Evolutionary conservation across 1,140 invertebrate genomes (phyloP), one percentile per base, ranked within the genome.

Genomic region (Psix sp.): DNA sequence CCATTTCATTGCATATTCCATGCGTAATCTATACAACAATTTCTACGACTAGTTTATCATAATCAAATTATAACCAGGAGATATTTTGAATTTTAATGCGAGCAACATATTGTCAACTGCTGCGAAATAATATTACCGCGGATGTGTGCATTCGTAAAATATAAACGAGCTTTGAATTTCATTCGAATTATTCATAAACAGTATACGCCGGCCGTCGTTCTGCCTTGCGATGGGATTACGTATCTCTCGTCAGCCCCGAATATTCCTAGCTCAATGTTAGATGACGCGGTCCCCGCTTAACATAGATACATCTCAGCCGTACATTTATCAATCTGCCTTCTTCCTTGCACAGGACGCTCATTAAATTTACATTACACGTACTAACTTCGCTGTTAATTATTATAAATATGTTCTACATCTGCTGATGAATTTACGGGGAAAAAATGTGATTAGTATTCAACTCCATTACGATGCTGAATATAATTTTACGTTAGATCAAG

Each of bases 61-160:
- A 68, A 68, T 68, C 54, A 52, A 68, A 68, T 68, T 59, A 48
- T 38, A 29, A 10, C 20, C 39, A 39, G 9, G 45, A 45, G 43
- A 67, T 68, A 60, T 60, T 68, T 68, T 46, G 65, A 52, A 68
- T 68, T 68, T 59, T 59, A 68, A 68, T 68, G 46, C 65, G 21
- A 33, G 24, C 14, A 42, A 54, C 49, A 42, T 42, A 48, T 66
- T 54, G 39, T 54, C 13, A 17, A 42, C 35, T 48, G n/a, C 29
- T 43, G 17, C 35, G 36, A 46, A 56, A 57, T 57, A 43, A 57
- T 57, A 57, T 57, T 49, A 36, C 33, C 26, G 15, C 24, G 17
- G n/a, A n/a, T 29, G 26, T 66, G 46, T 42, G 38, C 43, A 57
- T 57, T 11, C 52, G 63, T 67, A 57, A 67, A 67, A 57, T 57